phyloP scores from a whole-genome alignment of 2,113 vertebrate genomes.

The Oreotrochilus melanogaster region DNA sequence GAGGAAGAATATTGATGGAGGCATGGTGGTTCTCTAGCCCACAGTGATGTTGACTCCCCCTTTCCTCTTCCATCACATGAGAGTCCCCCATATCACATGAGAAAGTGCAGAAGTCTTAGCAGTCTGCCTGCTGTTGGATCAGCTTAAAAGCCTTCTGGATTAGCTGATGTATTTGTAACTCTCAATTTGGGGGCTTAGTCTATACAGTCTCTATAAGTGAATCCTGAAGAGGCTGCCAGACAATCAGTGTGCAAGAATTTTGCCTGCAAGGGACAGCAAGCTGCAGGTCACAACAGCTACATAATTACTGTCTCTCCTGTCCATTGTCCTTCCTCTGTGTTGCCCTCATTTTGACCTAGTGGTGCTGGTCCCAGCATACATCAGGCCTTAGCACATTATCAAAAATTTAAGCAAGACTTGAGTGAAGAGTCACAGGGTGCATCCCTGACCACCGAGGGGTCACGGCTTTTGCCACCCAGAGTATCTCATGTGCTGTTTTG shows the following conservation, averaged over 20 bases:
- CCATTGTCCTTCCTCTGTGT: not conserved
- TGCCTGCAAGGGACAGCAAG: not conserved
- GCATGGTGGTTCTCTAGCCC: not conserved
- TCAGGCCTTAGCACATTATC: not conserved
- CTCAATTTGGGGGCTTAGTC: not conserved
- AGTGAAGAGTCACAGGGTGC: not conserved
- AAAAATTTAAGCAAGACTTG: not conserved
- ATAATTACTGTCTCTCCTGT: not conserved
- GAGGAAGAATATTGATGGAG: not conserved
- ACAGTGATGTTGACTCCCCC: not conserved
- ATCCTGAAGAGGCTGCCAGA: not conserved
- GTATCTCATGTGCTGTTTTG: not conserved
- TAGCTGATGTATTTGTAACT: not conserved
- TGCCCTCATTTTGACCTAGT: not conserved
- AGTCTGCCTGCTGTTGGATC: not conserved
- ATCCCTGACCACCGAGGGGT: not conserved
- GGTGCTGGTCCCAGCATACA: not conserved
- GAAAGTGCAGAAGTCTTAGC: not conserved
- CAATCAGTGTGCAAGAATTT: not conserved
- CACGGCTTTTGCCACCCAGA: not conserved
- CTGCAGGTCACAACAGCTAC: not conserved
- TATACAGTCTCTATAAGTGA: not conserved
- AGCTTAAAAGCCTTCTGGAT: not conserved
- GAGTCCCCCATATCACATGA: not conserved
- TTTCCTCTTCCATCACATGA: not conserved